Evolutionary conservation across 2,113 vertebrate genomes (phyloP).

Genomic region (Lepus europaeus): DNA sequence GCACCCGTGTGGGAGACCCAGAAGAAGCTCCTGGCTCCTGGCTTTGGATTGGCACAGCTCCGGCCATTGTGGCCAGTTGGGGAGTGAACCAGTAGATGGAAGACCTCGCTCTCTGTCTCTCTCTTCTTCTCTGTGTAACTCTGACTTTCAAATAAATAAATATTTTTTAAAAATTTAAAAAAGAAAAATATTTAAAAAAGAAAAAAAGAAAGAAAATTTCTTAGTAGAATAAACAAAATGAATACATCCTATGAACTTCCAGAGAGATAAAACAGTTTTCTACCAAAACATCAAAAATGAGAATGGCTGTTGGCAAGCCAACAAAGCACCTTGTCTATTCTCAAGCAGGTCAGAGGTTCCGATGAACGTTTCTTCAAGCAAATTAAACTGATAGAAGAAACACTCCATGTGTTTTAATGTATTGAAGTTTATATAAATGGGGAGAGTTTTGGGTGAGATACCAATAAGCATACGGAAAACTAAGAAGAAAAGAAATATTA

Average conservation of each 20-base stretch:
- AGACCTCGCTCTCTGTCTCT: no score
- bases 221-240: not conserved
- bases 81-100: no score
- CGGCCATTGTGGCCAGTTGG: no score
- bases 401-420: not conserved
- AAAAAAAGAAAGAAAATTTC: no score
- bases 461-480: not conserved
- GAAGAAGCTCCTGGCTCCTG: no score
- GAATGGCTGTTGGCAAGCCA: not conserved
- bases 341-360: not conserved
- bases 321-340: not conserved
- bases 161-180: no score
- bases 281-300: not conserved
- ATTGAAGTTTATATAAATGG: not conserved
- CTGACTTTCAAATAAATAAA: no score
- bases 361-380: not conserved
- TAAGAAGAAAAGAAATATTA: conserved; percentile 16
- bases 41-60: no score
- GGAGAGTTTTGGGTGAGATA: not conserved
- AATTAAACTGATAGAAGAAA: conserved; percentile 5
- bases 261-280: not conserved
- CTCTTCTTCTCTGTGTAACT: no score
- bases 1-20: no score
- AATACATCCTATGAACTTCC: not conserved
- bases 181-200: no score